These are phyloP conservation scores for Eulemur rubriventer DNA, from an alignment of 2,797 vertebrate genomes.

Conservation along the genomic window DNA sequence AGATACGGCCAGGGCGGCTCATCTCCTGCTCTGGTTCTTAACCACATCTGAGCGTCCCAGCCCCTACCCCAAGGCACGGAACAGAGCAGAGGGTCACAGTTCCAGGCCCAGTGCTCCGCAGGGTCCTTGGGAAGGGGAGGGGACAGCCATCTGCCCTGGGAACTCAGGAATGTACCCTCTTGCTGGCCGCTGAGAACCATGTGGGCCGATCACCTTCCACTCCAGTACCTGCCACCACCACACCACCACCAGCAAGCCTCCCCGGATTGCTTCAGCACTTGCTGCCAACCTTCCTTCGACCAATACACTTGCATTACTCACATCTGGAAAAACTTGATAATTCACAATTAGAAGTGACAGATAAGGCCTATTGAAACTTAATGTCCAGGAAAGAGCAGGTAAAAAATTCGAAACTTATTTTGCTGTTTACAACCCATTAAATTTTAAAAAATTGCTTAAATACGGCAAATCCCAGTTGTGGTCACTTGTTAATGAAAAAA, in stretches of 20 bases:
- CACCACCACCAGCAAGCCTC: not conserved
- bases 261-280: not conserved
- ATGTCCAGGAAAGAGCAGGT: constrained; percentile 10
- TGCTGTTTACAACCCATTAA: not conserved
- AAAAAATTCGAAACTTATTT: not conserved
- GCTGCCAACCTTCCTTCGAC: not conserved
- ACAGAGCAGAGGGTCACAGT: not conserved
- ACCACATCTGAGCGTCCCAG: not conserved
- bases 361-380: not conserved
- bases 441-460: not conserved
- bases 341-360: not conserved
- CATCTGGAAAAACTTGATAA: not conserved
- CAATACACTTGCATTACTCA: not conserved
- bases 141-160: not conserved
- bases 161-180: not conserved
- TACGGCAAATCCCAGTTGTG: not conserved
- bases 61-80: not conserved
- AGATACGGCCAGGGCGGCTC: not conserved
- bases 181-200: not conserved
- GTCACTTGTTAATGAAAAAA: not conserved
- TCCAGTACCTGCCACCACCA: not conserved
- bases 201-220: not conserved
- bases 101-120: not conserved
- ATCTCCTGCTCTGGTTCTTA: not conserved
- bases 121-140: not conserved